Base-by-base conservation (phyloP, 2,888 invertebrate genomes). In the Mythimna impura region DNA sequence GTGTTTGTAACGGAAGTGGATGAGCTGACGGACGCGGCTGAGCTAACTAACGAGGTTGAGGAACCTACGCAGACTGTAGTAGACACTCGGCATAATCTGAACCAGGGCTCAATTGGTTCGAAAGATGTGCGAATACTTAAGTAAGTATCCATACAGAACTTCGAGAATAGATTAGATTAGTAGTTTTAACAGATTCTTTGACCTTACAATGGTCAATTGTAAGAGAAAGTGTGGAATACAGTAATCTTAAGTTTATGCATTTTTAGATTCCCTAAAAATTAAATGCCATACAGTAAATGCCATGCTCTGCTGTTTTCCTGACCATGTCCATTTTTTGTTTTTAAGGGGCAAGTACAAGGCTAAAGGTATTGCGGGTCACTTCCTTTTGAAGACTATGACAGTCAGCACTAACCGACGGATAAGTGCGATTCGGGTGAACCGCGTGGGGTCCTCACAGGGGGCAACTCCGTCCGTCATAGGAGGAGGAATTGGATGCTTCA, bases 351-450 rank as follows among this genome's bases (percentile, higher is more conserved):
- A 30, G 8, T 6, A 54, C 36, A 47, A 54, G 12, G 36, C n/a
- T 47, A n/a, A 36, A 14, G 69, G 60, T 10, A 1, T 68, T 5
- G 3, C 25, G n/a, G n/a, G 36, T 77, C 25, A 54, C 3, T 22
- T 5, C 12, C 52, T 2, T 7, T 1, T 20, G 2, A 54, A 47
- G 47, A 47, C 61, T 1, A 36, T 25, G 14, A 30, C 14, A 4
- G 2, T 69, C 36, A 20, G 14, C 30, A 54, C 74, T 0, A 69
- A 47, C 47, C 34, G 36, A 17, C 43, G 10, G 8, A 47, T 74
- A 10, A 54, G 25, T 55, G 75, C 77, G 25, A 58, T 77, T 25
- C 66, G 72, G n/a, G 63, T 78, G 40, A 63, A 36, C 14, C 64
- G 40, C 54, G 1, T 72, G 5, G 72, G 72, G 0, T 2, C 22